Percentiles rank a stretch among this genome's conserved stretches.
phyloP scores from a whole-genome alignment of 37 sponge, comb jelly and placozoan species.

The Petrosia ficiformis region DNA sequence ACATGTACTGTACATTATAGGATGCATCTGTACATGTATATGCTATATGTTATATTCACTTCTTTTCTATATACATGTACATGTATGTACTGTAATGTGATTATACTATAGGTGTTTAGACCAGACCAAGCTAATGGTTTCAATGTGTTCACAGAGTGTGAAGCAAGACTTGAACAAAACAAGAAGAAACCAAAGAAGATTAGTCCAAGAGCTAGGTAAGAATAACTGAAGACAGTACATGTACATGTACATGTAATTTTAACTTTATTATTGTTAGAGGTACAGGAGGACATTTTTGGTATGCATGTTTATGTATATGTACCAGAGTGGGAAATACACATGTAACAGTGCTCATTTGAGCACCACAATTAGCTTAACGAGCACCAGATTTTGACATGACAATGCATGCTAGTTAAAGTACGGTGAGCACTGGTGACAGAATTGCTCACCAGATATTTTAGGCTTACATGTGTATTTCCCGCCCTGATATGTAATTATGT shows the following conservation, averaged over 20 bases:
- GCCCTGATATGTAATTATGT: no score
- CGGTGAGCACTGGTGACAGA: no score
- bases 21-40: neutral
- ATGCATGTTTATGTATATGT: neutral
- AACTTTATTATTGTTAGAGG: no score
- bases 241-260: no score
- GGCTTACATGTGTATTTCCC: neutral
- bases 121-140: slow-evolving; percentile 74
- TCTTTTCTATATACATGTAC: neutral
- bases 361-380: no score
- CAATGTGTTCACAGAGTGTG: slow-evolving; percentile 69
- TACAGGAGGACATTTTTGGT: no score
- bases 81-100: neutral
- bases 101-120: slow-evolving; percentile 66
- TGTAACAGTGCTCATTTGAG: no score
- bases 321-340: no score
- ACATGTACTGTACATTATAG: slow-evolving; percentile 11
- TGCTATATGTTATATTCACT: neutral
- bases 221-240: no score
- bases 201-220: slow-evolving; percentile 64
- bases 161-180: slow-evolving; percentile 48
- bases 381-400: no score
- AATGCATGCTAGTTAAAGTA: no score
- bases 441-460: no score
- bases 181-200: slow-evolving; percentile 59